Conservation (phyloP, 2,797 vertebrate genomes). For the Huso huso region DNA sequence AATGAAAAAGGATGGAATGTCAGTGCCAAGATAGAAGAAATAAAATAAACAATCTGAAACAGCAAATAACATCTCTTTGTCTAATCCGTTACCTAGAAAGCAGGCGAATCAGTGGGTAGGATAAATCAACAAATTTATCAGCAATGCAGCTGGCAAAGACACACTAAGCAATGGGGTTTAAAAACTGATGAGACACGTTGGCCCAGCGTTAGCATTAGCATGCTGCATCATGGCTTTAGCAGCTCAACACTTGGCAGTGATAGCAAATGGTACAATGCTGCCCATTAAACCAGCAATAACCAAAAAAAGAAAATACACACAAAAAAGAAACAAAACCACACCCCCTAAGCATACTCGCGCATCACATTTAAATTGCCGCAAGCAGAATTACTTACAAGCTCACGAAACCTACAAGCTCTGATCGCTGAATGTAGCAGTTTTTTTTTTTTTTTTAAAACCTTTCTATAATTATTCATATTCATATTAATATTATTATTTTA, state of each 20-base stretch:
- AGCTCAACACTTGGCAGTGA: constrained; percentile 43
- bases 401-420: constrained; percentile 71
- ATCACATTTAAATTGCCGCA: constrained; percentile 30
- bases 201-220: constrained; percentile 30
- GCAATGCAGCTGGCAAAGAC: constrained; percentile 80
- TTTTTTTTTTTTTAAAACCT: constrained; percentile 38
- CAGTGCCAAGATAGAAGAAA: constrained; percentile 20
- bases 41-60: background rate
- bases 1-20: constrained; percentile 25
- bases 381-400: constrained; percentile 61
- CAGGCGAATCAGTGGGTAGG: constrained; percentile 21
- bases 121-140: constrained; percentile 47
- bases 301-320: constrained; percentile 33
- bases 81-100: constrained; percentile 20
- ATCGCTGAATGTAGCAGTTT: constrained; percentile 43
- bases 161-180: constrained; percentile 38
- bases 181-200: constrained; percentile 36
- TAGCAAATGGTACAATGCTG: constrained; percentile 37
- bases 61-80: constrained; percentile 9
- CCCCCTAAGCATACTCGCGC: constrained; percentile 27
- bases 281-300: constrained; percentile 39
- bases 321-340: constrained; percentile 24
- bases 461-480: constrained; percentile 18
- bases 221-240: constrained; percentile 35
- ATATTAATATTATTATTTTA: constrained; percentile 27